phyloP scores from a whole-genome alignment of 1,140 invertebrate species.

The Watersipora subatra region DNA sequence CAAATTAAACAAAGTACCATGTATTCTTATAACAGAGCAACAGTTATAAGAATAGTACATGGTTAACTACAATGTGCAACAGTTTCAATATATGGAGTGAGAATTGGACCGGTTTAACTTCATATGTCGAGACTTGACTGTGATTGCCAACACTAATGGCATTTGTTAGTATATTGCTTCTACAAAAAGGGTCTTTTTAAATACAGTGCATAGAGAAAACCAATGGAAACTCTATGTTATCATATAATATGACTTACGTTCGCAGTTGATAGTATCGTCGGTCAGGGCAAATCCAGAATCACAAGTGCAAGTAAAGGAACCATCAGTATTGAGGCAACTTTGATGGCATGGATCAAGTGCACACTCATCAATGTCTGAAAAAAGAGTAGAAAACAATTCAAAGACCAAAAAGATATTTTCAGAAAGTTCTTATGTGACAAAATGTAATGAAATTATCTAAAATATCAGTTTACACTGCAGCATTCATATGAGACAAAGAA shows the following conservation, averaged over 20 bases:
- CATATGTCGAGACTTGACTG: not conserved
- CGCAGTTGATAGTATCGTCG: not conserved
- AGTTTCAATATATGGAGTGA: not conserved
- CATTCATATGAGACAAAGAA: not conserved
- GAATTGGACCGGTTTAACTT: not conserved
- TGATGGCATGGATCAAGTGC: not conserved
- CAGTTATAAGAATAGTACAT: too few relatives aligned
- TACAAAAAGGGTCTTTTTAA: not conserved
- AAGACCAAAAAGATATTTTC: not conserved
- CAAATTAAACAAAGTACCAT: too few relatives aligned
- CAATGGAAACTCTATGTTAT: not conserved
- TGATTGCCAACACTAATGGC: not conserved
- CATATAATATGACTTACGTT: not conserved
- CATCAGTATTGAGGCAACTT: not conserved
- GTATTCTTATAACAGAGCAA: too few relatives aligned
- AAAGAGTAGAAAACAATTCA: not conserved
- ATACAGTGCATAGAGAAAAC: not conserved
- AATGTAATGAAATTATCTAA: not conserved
- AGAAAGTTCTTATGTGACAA: not conserved
- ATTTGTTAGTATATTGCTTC: too few relatives aligned
- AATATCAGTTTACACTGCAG: not conserved
- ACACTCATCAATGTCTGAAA: not conserved
- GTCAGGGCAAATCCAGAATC: not conserved
- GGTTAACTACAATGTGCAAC: not conserved
- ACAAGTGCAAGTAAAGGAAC: not conserved